Base-by-base conservation (phyloP, 2,113 vertebrate genomes). In the Spea multiplicata region DNA sequence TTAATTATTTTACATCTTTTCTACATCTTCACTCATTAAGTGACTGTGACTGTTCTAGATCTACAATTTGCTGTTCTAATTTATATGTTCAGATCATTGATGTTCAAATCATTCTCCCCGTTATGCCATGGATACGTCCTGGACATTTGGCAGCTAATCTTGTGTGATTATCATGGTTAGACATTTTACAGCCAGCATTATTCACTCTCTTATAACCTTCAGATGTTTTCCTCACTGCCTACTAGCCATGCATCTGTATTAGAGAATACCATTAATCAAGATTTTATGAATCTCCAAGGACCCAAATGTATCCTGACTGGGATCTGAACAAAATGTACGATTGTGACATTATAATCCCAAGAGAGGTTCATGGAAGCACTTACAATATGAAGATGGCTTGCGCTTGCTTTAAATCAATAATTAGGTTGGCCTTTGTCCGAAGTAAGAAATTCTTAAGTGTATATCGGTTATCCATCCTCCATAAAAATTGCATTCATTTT, bases 211-310 rank as follows among this genome's bases (percentile, higher is more conserved):
- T 55, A 8, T 73, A 61, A 61, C 71, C 70, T 72, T 72, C 70
- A 72, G 30, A 10, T 57, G 30, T 14, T 61, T 73, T 47, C 44
- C 13, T 47, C 12, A 10, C 55, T 12, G 30, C 53, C 44, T 61
- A 47, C 53, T 16, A 73, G 57, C 71, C 13, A 47, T 73, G 53
- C 71, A 73, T 73, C 55, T 59, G 44, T 73, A 59, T 59, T 73
- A 47, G 53, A 55, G 53, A 12, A 73, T 73, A 44, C 53, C 14
- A 70, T 68, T 68, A 5, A 46, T 68, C 66, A 13, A 14, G 9
- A 55, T n/a, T 55, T 72, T 55, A 72, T 44, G 52, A 72, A 12
- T 72, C 70, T 13, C 53, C 7, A 3, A 44, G 50, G 70, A 55
- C 50, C 8, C 1, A 17, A 30, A 47, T 64, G 52, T n/a, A 73